Base-by-base conservation (phyloP, 2,888 invertebrate species). In the Athripsodes cinereus region DNA sequence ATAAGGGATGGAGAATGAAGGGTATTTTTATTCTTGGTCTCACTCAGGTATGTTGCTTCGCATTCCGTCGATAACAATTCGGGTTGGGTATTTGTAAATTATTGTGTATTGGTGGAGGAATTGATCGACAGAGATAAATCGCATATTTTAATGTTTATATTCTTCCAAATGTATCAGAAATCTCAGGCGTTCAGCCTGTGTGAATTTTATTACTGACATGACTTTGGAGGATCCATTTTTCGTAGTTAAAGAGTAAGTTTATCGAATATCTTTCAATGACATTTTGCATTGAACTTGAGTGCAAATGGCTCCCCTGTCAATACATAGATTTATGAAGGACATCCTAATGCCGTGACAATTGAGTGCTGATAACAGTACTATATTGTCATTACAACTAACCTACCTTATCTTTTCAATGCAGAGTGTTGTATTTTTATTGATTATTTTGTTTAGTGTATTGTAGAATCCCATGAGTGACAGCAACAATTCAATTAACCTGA, bases 141-240 rank as follows among this genome's bases (percentile, higher is more conserved):
- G 55, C 49, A 11, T 22, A 51, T 53, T 53, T 60, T 57, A 31
- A 58, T 57, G 60, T 53, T 57, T 53, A 53, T 53, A 53, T 52
- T 57, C 19, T 44, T 47, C 56, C 60, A 60, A 57, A 60, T 60
- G 60, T 52, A 34, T 60, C 48, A 56, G 46, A 52, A 57, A 26
- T 46, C 47, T 31, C 53, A 46, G 60, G 60, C 56, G 52, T 53
- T 34, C 21, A 22, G 54, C 56, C 56, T 54, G 20, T 48, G 22
- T 50, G 26, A 35, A 22, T 69, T 68, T 74, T 69, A 72, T 75
- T 70, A 80, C 80, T 86, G 90, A 85, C 86, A 96, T 96, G 96
- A 93, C 95, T 85, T 85, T 96, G 79, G 96, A 96, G 83, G 96
- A 96, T 82, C 96, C 96, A 66, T 96, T 96, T 83, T 95, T 96